phyloP scores from a whole-genome alignment of 2,113 vertebrate genomes.

The Calonectris borealis region DNA sequence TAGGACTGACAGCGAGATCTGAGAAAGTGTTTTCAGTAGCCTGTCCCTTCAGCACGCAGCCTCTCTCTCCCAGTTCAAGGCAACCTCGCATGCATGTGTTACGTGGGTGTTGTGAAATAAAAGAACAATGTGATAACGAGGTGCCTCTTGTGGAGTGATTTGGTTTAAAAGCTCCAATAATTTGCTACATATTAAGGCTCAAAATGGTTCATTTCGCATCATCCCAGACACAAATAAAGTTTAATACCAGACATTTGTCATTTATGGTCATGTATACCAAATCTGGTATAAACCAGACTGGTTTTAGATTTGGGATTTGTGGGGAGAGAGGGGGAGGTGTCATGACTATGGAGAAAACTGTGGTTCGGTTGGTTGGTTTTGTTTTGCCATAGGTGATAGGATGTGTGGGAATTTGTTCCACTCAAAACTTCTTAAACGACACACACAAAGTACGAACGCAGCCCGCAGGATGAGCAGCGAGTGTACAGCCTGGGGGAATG shows the following conservation, averaged over 20 bases:
- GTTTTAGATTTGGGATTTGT: neutral
- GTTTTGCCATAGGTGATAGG: neutral
- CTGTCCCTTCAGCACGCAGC: neutral
- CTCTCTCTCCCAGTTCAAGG: no score
- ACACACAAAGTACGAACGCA: rapidly evolving
- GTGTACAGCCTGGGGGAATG: rapidly evolving
- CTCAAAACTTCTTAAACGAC: rapidly evolving
- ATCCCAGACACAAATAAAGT: neutral
- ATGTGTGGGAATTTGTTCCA: neutral
- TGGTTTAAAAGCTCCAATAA: neutral
- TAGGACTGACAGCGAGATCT: neutral
- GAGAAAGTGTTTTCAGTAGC: neutral
- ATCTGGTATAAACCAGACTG: neutral
- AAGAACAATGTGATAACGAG: rapidly evolving
- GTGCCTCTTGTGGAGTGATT: neutral
- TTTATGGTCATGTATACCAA: neutral
- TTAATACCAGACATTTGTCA: neutral
- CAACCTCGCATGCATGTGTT: neutral
- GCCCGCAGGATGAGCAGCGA: rapidly evolving
- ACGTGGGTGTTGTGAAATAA: rapidly evolving
- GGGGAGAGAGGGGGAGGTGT: neutral
- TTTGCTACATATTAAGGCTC: neutral
- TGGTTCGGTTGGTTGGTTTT: rapidly evolving
- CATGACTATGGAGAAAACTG: rapidly evolving
- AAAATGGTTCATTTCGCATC: neutral